Evolutionary conservation across 2,113 vertebrate species (phyloP).

Genomic region (Agelaius tricolor): DNA sequence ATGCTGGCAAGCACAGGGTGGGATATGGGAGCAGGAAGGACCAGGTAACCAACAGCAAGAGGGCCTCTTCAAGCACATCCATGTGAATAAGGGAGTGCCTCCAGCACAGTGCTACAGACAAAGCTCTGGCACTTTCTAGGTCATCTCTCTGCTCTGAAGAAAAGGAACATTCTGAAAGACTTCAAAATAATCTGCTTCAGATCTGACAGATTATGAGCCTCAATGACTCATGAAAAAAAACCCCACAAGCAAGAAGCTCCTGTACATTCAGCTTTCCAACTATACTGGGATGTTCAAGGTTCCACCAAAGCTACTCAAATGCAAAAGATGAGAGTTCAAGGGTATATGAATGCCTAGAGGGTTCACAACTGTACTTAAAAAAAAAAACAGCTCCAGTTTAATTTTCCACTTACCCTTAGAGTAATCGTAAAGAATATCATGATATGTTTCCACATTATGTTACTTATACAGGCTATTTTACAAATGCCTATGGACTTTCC

Average conservation of each 20-base stretch:
- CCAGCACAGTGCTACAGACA: background rate
- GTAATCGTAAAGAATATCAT: background rate
- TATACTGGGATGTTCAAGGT: background rate
- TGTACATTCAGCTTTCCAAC: background rate
- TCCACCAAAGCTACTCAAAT: background rate
- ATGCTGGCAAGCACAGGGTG: background rate
- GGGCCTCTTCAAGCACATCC: background rate
- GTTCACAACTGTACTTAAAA: background rate
- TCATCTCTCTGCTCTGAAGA: background rate
- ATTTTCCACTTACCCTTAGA: background rate
- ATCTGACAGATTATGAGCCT: background rate
- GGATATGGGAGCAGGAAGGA: background rate
- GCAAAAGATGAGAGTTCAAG: background rate
- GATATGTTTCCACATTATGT: background rate
- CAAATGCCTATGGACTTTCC: background rate
- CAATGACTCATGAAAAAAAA: background rate
- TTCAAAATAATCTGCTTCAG: background rate
- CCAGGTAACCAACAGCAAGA: background rate
- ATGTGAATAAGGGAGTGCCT: background rate
- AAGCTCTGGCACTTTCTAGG: background rate
- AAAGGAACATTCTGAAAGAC: background rate
- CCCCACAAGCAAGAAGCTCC: background rate
- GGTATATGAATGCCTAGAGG: background rate
- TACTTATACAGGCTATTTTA: background rate
- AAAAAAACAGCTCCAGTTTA: accelerated